Evolutionary conservation across 2,888 invertebrate species (phyloP), one percentile per base, ranked within the genome.

Genomic region (Metalampra italica): DNA sequence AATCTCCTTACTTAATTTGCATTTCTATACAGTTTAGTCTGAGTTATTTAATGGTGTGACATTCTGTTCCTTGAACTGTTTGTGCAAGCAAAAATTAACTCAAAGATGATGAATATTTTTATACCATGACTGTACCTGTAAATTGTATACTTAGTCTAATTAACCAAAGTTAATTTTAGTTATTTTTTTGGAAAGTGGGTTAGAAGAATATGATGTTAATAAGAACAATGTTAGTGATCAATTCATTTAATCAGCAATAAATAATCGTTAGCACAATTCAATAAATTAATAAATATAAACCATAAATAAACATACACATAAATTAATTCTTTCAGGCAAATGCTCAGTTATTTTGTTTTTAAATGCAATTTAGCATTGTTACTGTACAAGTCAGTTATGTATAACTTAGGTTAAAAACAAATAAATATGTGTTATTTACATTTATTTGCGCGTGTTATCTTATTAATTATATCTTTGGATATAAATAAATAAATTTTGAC

Each of bases 401-500:
- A 56, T 59, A 65, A 66, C 71, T 68, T 63, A 67, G 62, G 57
- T 71, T 65, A 66, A 64, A 38, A 50, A 46, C 71, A 74, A 76
- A 80, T 80, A 82, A 76, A 78, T 78, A 73, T 47, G 66, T 71
- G 67, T 74, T 86, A 87, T 88, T 84, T 86, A 87, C 81, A 82
- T 70, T 68, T 7, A 42, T 9, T 52, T 53, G 63, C 57, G 57
- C 59, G 60, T 50, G 56, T 62, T 54, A 61, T 54, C 59, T 62
- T 62, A 47, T 51, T 59, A 59, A 58, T 62, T 55, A 58, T 60
- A 22, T 60, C 54, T 60, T 61, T 66, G 57, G 52, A 51, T 58
- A 52, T 57, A 48, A 55, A 52, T 58, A 51, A 39, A 39, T 14
- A 9, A 53, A 55, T 59, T 55, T 69, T 62, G 64, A 59, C 66